Conservation (phyloP, 2,113 vertebrate genomes). For the Pedetes capensis region DNA sequence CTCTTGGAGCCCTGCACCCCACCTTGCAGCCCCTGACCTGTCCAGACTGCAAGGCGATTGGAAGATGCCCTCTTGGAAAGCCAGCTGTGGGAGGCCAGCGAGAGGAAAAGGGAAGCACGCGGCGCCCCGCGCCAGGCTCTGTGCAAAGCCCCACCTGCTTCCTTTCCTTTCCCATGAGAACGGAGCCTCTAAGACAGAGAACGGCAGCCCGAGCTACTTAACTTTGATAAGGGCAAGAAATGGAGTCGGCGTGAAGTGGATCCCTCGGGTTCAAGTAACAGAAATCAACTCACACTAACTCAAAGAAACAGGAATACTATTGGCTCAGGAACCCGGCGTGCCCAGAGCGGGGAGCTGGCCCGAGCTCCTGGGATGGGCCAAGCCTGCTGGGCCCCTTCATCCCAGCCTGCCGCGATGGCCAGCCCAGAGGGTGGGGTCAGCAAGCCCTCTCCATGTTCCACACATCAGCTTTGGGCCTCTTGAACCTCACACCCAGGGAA, state of each 20-base stretch:
- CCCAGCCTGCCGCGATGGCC: background rate
- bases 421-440: background rate
- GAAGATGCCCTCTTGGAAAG: background rate
- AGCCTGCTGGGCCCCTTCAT: background rate
- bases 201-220: accelerated
- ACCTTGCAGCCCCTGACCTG: accelerated
- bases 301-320: background rate
- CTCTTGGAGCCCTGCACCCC: background rate
- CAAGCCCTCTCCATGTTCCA: background rate
- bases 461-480: conserved; percentile 14
- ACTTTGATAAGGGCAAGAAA: background rate
- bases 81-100: accelerated
- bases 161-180: accelerated
- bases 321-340: background rate
- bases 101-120: accelerated
- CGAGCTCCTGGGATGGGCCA: background rate
- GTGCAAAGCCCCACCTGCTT: accelerated
- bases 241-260: accelerated
- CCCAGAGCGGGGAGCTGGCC: background rate
- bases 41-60: accelerated
- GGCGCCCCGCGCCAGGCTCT: background rate
- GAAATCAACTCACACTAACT: background rate
- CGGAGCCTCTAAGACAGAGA: background rate
- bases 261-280: background rate
- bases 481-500: conserved; percentile 44